These are phyloP conservation scores for Rhamnusium bicolor DNA, from an alignment of 2,888 invertebrate species.

Conservation along the genomic window DNA sequence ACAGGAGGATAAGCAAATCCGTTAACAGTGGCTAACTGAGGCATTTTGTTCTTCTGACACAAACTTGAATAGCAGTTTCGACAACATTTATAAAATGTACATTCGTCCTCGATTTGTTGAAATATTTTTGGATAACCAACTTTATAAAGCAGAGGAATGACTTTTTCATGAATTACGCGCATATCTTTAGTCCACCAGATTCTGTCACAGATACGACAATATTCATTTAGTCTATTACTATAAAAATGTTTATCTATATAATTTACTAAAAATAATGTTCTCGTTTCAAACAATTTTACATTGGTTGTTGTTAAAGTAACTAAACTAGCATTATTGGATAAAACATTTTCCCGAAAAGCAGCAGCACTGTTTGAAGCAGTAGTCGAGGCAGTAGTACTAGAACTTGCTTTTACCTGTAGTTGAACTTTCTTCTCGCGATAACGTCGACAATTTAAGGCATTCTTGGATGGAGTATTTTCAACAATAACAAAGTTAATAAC, in stretches of 20 bases:
- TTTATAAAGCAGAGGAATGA: slow-evolving; percentile 14
- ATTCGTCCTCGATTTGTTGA: slow-evolving; percentile 25
- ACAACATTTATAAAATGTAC: no score
- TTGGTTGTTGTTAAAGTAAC: slow-evolving; percentile 1
- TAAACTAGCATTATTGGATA: slow-evolving; percentile 5
- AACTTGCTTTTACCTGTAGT: not conserved
- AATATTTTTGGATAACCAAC: slow-evolving; percentile 28
- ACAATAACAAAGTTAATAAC: no score
- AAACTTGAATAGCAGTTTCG: no score
- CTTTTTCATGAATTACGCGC: not conserved
- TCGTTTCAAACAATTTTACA: slow-evolving; percentile 9
- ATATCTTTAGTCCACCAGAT: slow-evolving; percentile 24
- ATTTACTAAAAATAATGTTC: slow-evolving; percentile 19
- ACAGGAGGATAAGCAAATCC: not conserved
- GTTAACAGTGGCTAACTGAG: not conserved
- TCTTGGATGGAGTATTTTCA: not conserved
- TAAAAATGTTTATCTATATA: slow-evolving; percentile 25
- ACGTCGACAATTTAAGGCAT: not conserved
- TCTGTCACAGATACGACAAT: slow-evolving; percentile 37
- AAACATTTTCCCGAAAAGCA: not conserved
- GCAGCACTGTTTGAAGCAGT: not conserved
- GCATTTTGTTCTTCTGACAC: no score
- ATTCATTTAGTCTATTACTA: slow-evolving; percentile 28
- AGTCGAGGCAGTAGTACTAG: not conserved
- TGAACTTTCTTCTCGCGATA: not conserved